These are phyloP conservation scores for Ophion slaviceki DNA, from an alignment of 2,888 invertebrate species.

Conservation along the genomic window DNA sequence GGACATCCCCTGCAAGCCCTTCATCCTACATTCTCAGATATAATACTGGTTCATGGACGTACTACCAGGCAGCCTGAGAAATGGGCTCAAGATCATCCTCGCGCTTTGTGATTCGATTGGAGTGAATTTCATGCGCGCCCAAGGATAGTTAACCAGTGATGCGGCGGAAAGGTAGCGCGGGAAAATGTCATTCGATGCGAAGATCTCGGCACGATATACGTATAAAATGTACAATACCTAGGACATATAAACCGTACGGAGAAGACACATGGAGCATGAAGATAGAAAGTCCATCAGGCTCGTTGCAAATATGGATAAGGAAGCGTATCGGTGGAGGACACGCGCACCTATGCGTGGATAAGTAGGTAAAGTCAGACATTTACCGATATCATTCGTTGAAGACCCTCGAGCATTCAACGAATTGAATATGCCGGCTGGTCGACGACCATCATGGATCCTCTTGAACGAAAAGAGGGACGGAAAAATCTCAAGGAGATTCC, in stretches of 20 bases:
- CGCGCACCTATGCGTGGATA: background rate
- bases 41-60: background rate
- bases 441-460: constrained; percentile 7
- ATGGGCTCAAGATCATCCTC: constrained; percentile 7
- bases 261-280: constrained; percentile 34
- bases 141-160: background rate
- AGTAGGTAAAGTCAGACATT: constrained; percentile 10
- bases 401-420: constrained; percentile 41
- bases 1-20: constrained; percentile 44
- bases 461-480: constrained; percentile 2
- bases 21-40: background rate
- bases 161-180: background rate
- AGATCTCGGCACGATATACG: constrained; percentile 17
- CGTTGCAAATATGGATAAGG: constrained; percentile 27
- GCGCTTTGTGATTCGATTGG: constrained; percentile 1
- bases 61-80: background rate
- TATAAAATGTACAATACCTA: background rate
- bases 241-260: background rate
- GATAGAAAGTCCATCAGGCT: background rate
- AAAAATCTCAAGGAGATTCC: constrained; percentile 34
- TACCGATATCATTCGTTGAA: constrained; percentile 42
- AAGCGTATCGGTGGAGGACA: constrained; percentile 1
- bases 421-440: constrained; percentile 23
- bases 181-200: constrained; percentile 13
- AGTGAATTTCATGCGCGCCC: constrained; percentile 6